Percentiles rank a stretch among this genome's conserved stretches.
phyloP scores from a whole-genome alignment of 2,797 vertebrate genomes.

The Nyctibius grandis region DNA sequence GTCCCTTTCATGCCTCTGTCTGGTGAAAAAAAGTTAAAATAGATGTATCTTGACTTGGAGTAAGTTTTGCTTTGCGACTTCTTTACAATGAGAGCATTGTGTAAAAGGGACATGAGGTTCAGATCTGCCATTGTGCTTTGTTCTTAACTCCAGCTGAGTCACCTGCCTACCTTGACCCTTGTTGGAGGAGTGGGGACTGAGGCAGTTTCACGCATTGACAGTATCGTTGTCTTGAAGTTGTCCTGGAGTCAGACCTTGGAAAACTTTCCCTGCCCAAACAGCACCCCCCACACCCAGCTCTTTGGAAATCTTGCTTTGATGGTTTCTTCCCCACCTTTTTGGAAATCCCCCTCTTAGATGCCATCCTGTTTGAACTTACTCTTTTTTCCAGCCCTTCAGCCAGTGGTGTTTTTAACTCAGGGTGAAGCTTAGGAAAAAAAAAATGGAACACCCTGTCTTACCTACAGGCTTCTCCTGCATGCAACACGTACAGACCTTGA shows the following conservation, averaged over 20 bases:
- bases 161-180: neutral
- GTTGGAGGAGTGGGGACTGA: neutral
- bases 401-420: neutral
- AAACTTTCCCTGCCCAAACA: neutral
- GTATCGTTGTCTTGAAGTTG: neutral
- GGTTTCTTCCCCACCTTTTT: slow-evolving; percentile 29
- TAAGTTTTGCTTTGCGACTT: neutral
- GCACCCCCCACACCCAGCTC: neutral
- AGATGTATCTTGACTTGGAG: neutral
- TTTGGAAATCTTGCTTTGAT: slow-evolving; percentile 46
- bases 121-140: neutral
- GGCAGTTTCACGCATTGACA: neutral
- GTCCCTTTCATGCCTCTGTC: neutral
- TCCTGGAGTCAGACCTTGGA: neutral
- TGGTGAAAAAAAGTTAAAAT: neutral
- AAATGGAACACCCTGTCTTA: neutral
- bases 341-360: slow-evolving; percentile 38
- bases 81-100: neutral
- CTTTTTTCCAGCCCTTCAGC: slow-evolving; percentile 15
- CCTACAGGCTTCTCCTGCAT: neutral
- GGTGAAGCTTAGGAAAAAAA: neutral
- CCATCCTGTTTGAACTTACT: slow-evolving; percentile 6
- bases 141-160: neutral
- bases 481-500: neutral
- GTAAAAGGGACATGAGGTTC: neutral